Evolutionary conservation across 1,140 invertebrate species (phyloP), one percentile per base, ranked within the genome.

Genomic region (Pseudomyrmex gracilis): DNA sequence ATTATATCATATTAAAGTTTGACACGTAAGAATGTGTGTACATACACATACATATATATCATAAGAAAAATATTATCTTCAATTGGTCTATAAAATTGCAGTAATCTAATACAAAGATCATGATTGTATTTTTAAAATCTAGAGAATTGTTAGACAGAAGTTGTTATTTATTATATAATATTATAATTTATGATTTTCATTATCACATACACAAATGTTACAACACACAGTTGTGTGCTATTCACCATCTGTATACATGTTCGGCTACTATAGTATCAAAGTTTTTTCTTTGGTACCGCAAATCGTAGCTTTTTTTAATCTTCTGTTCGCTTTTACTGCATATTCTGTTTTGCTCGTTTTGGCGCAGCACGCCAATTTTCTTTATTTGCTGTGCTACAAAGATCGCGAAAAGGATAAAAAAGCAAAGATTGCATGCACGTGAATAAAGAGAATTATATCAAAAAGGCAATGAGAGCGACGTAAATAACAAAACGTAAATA

Each of bases 261-360:
- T n/a, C 55, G 43, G 53, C 53, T 78, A 70, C 76, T 68, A 20
- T 58, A 43, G 85, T 84, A 82, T 77, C 55, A 73, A 73, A 84
- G 85, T 76, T 70, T 85, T 86, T 85, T 87, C 85, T 87, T 87
- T 83, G 84, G 24, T 85, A 87, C 73, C 45, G 47, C 51, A 67
- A 45, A n/a, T 82, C 2, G 55, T 82, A 63, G 88, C 83, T 89
- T 88, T 78, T 76, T 70, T 53, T 70, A 77, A 64, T 82, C 60
- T 82, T 88, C 55, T 86, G 73, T 85, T 89, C 73, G 78, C 83
- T 90, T 89, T 82, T 57, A 78, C 83, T 60, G 78, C 74, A 83
- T 49, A 66, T 87, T 83, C 74, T 85, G 80, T 78, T 87, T 55
- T 78, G 74, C 67, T 73, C 74, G 83, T 71, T 78, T 87, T 89